Base-by-base conservation (phyloP, 2,888 invertebrate species). In the Rhorus exstirpatorius region DNA sequence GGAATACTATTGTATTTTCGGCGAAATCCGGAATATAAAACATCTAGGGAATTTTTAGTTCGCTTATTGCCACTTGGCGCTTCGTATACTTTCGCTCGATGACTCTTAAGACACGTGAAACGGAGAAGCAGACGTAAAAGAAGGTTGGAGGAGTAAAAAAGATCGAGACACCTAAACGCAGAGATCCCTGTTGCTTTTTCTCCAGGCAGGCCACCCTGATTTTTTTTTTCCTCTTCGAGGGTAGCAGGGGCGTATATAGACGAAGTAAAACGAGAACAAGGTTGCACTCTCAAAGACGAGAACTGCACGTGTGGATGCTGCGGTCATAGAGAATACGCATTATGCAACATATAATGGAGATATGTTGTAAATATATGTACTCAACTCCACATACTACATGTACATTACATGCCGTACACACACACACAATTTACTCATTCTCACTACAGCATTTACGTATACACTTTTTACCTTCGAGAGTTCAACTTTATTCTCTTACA, bases 231-330 rank as follows among this genome's bases (percentile, higher is more conserved):
- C 19, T 38, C 21, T 12, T 24, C 26, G 60, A 75, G 68, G 68
- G 68, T 70, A 44, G 60, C 58, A 19, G 61, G 17, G 19, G 1
- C 60, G 10, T 24, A 61, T 35, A 14, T 14, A 8, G 21, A 60
- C 35, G 41, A 19, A 58, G 55, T n/a, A 14, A 44, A 76, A 46
- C 49, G 51, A 51, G 46, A 63, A 19, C 49, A 70, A 63, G 55
- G 55, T 41, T 74, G 67, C 38, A 46, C 68, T 79, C 68, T 49
- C 26, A 10, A 24, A 71, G 44, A 53, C 53, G 35, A 70, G 61
- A 63, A 71, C n/a, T 61, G n/a, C 26, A n/a, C n/a, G 31, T 46
- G 19, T 31, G 35, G 68, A 68, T 41, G 53, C 14, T 35, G 35
- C 46, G 24, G 70, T 14, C 61, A 61, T 70, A 14, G 61, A 65